Conservation (phyloP, 2,113 vertebrate species). For the Shinisaurus crocodilurus region DNA sequence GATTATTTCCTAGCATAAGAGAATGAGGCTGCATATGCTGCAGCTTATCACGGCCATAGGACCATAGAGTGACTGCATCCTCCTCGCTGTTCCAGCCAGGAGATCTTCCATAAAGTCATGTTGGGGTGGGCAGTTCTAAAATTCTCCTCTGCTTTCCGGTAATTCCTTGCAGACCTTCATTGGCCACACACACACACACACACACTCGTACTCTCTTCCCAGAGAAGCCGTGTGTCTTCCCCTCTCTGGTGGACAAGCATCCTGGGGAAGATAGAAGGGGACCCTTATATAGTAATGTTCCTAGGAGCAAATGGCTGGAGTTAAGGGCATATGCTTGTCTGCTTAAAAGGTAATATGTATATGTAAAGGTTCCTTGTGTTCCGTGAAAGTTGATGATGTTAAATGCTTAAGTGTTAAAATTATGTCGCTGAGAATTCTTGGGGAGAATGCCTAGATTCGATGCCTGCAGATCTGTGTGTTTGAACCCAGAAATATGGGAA, state of each 20-base stretch:
- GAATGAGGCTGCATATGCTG: background rate
- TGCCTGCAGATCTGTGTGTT: background rate
- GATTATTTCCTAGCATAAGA: background rate
- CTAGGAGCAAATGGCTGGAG: background rate
- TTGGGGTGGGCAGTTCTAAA: background rate
- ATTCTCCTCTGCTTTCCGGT: background rate
- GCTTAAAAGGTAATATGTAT: background rate
- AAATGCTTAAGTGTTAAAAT: background rate
- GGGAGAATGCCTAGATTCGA: background rate
- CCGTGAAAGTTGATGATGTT: background rate
- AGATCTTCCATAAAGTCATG: background rate
- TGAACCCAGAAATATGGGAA: background rate
- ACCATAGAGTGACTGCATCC: background rate
- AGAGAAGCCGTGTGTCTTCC: background rate
- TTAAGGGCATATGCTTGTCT: background rate
- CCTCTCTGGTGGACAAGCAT: background rate
- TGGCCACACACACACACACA: background rate
- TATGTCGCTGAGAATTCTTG: background rate
- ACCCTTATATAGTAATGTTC: background rate
- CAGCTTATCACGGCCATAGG: background rate
- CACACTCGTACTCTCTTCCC: background rate
- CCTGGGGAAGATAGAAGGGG: background rate
- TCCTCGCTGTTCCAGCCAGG: background rate
- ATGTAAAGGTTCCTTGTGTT: background rate
- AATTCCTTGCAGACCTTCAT: background rate